Evolutionary conservation across 2,797 vertebrate genomes (phyloP), one percentile per base, ranked within the genome.

Genomic region (Melanotaenia trifasciata): DNA sequence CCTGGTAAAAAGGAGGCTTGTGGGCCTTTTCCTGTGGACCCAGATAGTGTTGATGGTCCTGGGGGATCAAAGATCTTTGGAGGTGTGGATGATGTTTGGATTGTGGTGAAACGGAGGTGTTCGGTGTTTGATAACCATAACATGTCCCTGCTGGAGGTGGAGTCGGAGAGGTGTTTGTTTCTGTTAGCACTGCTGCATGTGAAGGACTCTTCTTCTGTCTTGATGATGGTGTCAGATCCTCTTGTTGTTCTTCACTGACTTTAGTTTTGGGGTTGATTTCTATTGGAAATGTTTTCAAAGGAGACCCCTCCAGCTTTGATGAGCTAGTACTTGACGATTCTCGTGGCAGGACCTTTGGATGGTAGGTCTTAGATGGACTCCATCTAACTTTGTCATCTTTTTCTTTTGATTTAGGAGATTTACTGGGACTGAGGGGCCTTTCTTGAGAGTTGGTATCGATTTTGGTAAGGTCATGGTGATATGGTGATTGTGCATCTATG

Each of bases 271-370:
- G 70, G 54, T 81, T 79, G 20, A 89, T 87, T 73, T 88, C 59
- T 47, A 83, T 79, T 0, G 74, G 83, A 83, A 94, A 92, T 1
- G 87, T 89, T 91, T 76, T 94, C 26, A 94, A 83, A 0, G 83
- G 79, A 35, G 87, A 93, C 16, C 65, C 73, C 79, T 87, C 76
- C 62, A 72, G 53, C 1, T 64, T 86, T 70, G 74, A 86, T 76
- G 70, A 81, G 56, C 75, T 84, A 3, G 85, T 73, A 82, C 70
- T 82, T 18, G 81, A 76, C 3, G 85, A 79, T 38, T 90, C 86
- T 88, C 80, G 87, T 26, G 91, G 84, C 43, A 93, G 85, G 58
- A 82, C 91, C 76, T 92, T 94, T 6, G 83, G 76, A 43, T 85
- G 87, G 61, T 71, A 90, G 5, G 71, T 88, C 87, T 93, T 88